Percentiles rank a stretch among this genome's conserved stretches.
Evolutionary conservation across 1,140 invertebrate species (phyloP).

Genomic region (Microplitis demolitor): DNA sequence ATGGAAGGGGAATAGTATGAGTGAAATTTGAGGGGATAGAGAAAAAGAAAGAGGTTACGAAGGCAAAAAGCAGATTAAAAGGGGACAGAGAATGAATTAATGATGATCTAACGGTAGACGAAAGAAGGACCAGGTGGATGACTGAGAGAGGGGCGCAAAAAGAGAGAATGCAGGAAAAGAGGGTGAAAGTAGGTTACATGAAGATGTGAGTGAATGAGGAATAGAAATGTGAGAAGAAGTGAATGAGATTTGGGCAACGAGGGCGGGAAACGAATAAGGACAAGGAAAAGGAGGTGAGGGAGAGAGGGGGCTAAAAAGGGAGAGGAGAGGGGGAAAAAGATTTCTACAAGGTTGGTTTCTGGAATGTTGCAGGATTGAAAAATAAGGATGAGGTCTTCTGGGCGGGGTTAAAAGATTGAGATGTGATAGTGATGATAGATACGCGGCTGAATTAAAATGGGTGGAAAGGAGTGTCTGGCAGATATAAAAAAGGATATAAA

Average conservation of each 20-base stretch:
- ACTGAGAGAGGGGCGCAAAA: not conserved
- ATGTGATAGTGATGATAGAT: not conserved
- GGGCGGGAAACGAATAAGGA: no score
- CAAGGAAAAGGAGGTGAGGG: no score
- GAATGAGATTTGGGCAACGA: no score
- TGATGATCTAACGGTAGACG: no score
- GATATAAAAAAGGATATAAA: not conserved
- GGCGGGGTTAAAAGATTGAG: not conserved
- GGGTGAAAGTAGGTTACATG: no score
- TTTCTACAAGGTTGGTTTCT: not conserved
- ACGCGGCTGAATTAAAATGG: not conserved
- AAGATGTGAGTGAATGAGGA: no score
- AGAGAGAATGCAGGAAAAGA: no score
- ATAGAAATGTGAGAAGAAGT: no score
- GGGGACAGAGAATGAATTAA: not conserved
- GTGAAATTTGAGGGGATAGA: not conserved
- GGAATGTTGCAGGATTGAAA: not conserved
- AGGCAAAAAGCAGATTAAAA: not conserved
- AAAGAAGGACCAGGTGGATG: no score
- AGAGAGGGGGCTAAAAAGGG: no score
- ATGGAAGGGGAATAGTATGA: not conserved
- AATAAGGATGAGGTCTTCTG: not conserved
- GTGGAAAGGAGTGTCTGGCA: not conserved
- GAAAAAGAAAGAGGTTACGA: not conserved
- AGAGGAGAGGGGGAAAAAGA: no score